These are phyloP conservation scores for Branchipolynoe longqiensis DNA, from an alignment of 2,888 invertebrate species.

Conservation along the genomic window DNA sequence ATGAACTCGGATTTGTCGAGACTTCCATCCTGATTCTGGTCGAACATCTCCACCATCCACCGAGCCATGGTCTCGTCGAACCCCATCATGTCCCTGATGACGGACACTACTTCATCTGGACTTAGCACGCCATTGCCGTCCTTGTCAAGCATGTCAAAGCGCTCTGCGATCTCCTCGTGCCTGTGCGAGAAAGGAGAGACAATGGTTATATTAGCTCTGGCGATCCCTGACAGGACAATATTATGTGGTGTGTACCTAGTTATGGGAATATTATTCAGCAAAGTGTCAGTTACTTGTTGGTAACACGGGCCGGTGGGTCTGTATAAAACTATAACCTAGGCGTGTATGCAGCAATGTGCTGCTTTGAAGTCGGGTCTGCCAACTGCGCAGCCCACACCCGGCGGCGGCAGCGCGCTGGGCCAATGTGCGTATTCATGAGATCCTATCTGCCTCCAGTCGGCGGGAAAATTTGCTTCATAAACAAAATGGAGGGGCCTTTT, in stretches of 20 bases:
- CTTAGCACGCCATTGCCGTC: conserved; percentile 69
- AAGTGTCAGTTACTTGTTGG: neutral
- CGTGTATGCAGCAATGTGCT: too few species aligned
- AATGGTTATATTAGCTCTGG: neutral
- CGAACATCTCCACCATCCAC: conserved; percentile 68
- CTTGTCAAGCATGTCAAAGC: conserved; percentile 68
- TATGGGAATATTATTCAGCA: neutral
- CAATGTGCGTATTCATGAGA: too few species aligned
- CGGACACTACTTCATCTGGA: conserved; percentile 68
- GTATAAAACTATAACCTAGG: too few species aligned
- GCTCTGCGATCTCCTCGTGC: conserved; percentile 66
- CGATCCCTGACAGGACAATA: neutral
- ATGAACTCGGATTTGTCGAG: conserved; percentile 70
- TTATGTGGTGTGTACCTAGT: neutral
- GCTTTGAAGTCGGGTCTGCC: too few species aligned
- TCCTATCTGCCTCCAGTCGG: too few species aligned
- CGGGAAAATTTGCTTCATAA: too few species aligned
- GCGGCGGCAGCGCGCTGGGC: too few species aligned
- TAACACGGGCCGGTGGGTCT: too few species aligned
- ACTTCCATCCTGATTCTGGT: conserved; percentile 69
- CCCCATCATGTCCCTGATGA: conserved; percentile 68
- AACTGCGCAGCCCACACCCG: too few species aligned
- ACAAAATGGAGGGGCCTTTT: too few species aligned
- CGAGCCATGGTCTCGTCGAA: conserved; percentile 66
- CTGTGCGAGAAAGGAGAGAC: conserved; percentile 51